Percentiles rank a stretch among this genome's conserved stretches.
Conservation (phyloP, 2,888 invertebrate genomes). For the Epsilonema sp. region DNA sequence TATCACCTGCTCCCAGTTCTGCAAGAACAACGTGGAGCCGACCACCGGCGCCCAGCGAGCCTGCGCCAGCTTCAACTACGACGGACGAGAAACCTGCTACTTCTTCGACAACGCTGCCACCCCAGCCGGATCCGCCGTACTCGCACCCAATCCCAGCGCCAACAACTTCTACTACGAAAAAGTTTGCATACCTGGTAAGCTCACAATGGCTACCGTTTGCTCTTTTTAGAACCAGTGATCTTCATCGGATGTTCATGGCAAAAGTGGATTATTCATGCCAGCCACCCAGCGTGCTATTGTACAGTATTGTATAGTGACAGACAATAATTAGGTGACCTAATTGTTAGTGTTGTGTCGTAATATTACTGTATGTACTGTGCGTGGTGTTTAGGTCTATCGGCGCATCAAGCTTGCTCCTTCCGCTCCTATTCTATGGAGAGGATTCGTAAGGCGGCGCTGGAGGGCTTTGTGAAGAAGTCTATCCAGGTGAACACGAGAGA, state of each 20-base stretch:
- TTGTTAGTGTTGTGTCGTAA: no score
- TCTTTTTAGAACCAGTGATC: no score
- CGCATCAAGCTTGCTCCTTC: slow-evolving; percentile 28
- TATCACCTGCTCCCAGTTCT: slow-evolving; percentile 24
- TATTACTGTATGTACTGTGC: no score
- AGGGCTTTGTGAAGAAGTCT: slow-evolving; percentile 32
- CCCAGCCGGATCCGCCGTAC: slow-evolving; percentile 23
- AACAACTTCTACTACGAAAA: slow-evolving; percentile 32
- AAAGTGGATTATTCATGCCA: no score
- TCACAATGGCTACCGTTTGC: no score
- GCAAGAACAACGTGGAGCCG: slow-evolving; percentile 27
- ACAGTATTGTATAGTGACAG: no score
- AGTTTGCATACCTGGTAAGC: slow-evolving; percentile 27
- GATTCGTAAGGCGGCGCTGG: slow-evolving; percentile 35
- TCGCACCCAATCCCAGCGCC: slow-evolving; percentile 27
- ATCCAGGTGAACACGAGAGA: slow-evolving; percentile 32
- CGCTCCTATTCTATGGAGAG: slow-evolving; percentile 35
- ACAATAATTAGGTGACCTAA: no score
- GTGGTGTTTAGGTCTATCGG: slow-evolving; percentile 15
- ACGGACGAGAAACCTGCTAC: slow-evolving; percentile 29
- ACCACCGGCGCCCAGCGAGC: slow-evolving; percentile 26
- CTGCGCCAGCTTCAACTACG: slow-evolving; percentile 16
- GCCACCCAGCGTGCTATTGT: no score
- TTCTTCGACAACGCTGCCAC: slow-evolving; percentile 29
- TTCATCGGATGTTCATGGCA: no score